Evolutionary conservation across 2,113 vertebrate species (phyloP).

Genomic region (Indicator maculatus): DNA sequence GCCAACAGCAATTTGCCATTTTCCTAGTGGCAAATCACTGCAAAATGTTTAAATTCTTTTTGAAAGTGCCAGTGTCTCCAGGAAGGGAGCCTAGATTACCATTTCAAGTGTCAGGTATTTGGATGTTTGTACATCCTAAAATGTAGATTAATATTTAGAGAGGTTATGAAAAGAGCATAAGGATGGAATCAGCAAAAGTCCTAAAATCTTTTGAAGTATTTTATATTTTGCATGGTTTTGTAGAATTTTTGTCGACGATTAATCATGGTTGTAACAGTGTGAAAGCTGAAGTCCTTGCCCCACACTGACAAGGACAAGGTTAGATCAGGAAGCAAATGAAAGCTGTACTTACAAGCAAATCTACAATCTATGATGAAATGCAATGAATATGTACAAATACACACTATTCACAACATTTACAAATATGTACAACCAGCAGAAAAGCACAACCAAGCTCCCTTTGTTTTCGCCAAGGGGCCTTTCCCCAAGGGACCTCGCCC

Average conservation of each 20-base stretch:
- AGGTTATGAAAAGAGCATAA: fast-evolving
- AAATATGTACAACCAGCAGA: no score
- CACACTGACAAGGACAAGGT: no score
- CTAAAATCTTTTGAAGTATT: background rate
- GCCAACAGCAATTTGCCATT: no score
- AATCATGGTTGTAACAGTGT: background rate
- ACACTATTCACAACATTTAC: no score
- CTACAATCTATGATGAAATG: no score
- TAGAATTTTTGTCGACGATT: background rate
- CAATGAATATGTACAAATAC: no score
- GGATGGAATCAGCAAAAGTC: background rate
- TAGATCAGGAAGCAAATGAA: no score
- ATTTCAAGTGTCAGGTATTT: background rate
- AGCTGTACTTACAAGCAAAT: no score
- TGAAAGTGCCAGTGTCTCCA: background rate
- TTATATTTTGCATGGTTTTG: background rate
- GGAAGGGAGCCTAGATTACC: background rate
- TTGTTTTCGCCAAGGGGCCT: no score
- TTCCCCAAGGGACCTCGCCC: no score
- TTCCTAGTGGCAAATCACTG: background rate
- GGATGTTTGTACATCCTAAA: fast-evolving
- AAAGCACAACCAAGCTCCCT: no score
- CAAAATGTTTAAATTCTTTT: background rate
- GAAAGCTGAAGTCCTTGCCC: no score
- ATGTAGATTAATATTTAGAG: background rate